phyloP scores from a whole-genome alignment of 2,113 vertebrate genomes.

The Phylloscopus trochilus region DNA sequence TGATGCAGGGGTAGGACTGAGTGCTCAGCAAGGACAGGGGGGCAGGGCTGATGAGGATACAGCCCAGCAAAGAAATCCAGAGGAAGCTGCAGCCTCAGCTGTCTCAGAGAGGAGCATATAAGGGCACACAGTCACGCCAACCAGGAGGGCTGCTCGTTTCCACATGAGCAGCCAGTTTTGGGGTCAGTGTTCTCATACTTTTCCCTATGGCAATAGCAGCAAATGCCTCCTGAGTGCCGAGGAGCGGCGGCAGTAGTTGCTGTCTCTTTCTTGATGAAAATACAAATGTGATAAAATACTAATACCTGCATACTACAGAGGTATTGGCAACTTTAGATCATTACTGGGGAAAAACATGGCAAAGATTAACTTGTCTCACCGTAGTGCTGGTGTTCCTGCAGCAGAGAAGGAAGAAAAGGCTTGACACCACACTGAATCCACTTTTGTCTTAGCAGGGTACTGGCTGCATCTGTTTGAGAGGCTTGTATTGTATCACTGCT shows the following conservation, averaged over 20 bases:
- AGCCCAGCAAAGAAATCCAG: background rate
- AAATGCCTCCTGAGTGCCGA: background rate
- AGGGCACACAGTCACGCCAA: background rate
- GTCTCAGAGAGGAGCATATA: background rate
- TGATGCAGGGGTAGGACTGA: background rate
- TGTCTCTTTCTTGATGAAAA: background rate
- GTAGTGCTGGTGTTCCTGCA: background rate
- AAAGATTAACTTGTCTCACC: background rate
- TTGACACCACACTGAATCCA: background rate
- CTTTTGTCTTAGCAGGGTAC: constrained; percentile 33
- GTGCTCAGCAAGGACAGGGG: background rate
- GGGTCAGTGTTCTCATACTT: background rate
- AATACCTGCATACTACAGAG: background rate
- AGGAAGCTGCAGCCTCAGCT: background rate
- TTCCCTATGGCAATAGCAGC: background rate
- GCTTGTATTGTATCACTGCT: background rate
- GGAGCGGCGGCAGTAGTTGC: background rate
- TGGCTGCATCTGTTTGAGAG: constrained; percentile 2
- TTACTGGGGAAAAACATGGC: background rate
- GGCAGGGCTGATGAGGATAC: background rate
- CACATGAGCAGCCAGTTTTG: background rate
- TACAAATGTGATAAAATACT: background rate
- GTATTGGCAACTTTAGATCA: background rate
- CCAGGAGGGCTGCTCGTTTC: accelerated
- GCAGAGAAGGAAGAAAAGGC: background rate